These are phyloP conservation scores for Antechinus stuartii DNA, from an alignment of 2,113 vertebrate genomes.

Conservation along the genomic window DNA sequence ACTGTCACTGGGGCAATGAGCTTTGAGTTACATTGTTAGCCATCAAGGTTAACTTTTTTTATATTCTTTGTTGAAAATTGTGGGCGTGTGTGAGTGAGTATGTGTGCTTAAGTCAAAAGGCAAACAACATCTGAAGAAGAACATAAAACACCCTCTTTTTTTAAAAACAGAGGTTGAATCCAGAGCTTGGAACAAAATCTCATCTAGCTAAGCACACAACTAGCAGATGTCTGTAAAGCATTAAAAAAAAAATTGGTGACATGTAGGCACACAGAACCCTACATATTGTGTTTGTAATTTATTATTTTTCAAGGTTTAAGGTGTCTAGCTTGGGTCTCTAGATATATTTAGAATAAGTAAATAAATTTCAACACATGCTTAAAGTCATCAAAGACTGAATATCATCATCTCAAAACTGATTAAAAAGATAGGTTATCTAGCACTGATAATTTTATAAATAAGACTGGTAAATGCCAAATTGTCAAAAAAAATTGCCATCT, in stretches of 20 bases:
- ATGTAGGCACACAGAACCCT: not conserved
- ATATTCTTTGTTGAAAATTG: conserved; percentile 64
- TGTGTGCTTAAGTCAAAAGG: not conserved
- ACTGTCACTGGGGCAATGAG: not conserved
- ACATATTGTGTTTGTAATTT: conserved; percentile 22
- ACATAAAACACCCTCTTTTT: conserved; percentile 5
- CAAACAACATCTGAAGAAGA: conserved; percentile 14
- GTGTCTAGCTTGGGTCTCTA: conserved; percentile 33
- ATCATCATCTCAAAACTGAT: conserved; percentile 9
- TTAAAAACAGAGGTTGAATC: conserved; percentile 3
- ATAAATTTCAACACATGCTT: conserved; percentile 22
- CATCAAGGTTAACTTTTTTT: conserved; percentile 59
- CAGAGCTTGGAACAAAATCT: not conserved
- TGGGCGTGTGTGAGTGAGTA: not conserved
- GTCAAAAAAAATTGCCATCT: not conserved
- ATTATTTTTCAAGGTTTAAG: not conserved
- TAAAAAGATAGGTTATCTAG: conserved; percentile 7
- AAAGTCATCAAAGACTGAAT: conserved; percentile 22
- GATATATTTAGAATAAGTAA: conserved; percentile 29
- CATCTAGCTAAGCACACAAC: not conserved
- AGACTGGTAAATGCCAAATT: not conserved
- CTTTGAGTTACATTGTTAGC: conserved; percentile 68
- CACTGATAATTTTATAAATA: conserved; percentile 20
- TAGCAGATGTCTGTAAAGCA: not conserved
- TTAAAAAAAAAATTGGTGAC: conserved; percentile 18